Percentiles rank a stretch among this genome's conserved stretches.
Conservation (phyloP, 2,888 invertebrate species). For the Eristalis pertinax region DNA sequence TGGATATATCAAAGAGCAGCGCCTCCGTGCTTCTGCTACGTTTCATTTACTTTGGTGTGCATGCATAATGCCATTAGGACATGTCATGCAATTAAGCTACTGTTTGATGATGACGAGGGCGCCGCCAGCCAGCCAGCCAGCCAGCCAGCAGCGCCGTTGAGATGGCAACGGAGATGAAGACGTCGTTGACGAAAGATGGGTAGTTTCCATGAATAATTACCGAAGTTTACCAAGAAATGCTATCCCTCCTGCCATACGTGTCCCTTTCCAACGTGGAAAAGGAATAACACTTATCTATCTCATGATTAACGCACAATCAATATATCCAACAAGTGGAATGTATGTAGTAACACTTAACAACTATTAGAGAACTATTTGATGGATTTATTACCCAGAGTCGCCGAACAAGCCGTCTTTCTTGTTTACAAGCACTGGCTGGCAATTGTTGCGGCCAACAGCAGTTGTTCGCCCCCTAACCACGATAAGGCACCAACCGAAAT, state of each 20-base stretch:
- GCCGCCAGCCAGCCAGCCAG: background rate
- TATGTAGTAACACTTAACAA: constrained; percentile 44
- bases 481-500: constrained; percentile 38
- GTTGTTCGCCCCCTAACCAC: constrained; percentile 22
- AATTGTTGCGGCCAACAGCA: background rate
- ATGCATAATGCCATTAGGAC: constrained; percentile 50
- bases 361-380: constrained; percentile 33
- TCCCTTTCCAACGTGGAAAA: background rate
- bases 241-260: constrained; percentile 11
- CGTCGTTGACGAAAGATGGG: constrained; percentile 35
- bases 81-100: constrained; percentile 52
- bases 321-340: constrained; percentile 28
- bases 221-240: constrained; percentile 3
- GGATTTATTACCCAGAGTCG: constrained; percentile 27
- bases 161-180: constrained; percentile 11
- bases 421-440: constrained; percentile 30
- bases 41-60: constrained; percentile 1
- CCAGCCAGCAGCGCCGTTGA: background rate
- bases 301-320: constrained; percentile 46
- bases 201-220: constrained; percentile 51
- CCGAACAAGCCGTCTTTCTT: constrained; percentile 1
- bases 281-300: background rate
- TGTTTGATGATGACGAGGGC: constrained; percentile 12
- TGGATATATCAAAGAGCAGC: background rate
- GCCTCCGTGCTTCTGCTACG: background rate